Base-by-base conservation (phyloP, 2,113 vertebrate species). In the Collichthys lucidus region DNA sequence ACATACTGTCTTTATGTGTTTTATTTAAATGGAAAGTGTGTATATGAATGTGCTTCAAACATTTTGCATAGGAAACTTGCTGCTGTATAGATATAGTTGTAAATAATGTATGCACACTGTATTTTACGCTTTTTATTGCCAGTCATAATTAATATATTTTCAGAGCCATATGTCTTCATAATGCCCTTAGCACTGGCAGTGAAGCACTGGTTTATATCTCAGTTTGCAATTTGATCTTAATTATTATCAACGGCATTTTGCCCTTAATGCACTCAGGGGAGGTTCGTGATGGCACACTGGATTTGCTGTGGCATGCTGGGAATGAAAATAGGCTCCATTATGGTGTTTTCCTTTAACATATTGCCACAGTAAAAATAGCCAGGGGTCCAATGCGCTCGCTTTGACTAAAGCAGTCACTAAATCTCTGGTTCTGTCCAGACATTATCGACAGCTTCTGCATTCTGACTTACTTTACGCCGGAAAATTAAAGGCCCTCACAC, bases 291-390 rank as follows among this genome's bases (percentile, higher is more conserved):
- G 78, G 76, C 63, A 56, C 10, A 64, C 19, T 66, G 65, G 63
- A 89, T 88, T 90, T 80, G 49, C 77, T 81, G n/a, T 71, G 79
- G 86, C 68, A 93, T 89, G 86, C 56, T 65, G 57, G 80, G 86
- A 91, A 93, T 89, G 78, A 88, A 89, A 94, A 92, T 86, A 87
- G 74, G 72, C 73, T 73, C 67, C 31, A 85, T 84, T 87, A 84
- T 88, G 53, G 82, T 88, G 64, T 86, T 90, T 92, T 74, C 68
- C 77, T 82, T 82, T 61, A 81, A 83, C 61, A 64, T 68, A 68
- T 11, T 85, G 77, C 74, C 78, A 79, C 26, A 52, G 70, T 87
- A 83, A 79, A 90, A 88, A 90, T 82, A 91, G 53, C 70, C 20
- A 65, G 56, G 65, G 47, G 79, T 60, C 67, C 68, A 77, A 74